These are phyloP conservation scores for Diglossa brunneiventris DNA, from an alignment of 2,113 vertebrate genomes.

Conservation along the genomic window DNA sequence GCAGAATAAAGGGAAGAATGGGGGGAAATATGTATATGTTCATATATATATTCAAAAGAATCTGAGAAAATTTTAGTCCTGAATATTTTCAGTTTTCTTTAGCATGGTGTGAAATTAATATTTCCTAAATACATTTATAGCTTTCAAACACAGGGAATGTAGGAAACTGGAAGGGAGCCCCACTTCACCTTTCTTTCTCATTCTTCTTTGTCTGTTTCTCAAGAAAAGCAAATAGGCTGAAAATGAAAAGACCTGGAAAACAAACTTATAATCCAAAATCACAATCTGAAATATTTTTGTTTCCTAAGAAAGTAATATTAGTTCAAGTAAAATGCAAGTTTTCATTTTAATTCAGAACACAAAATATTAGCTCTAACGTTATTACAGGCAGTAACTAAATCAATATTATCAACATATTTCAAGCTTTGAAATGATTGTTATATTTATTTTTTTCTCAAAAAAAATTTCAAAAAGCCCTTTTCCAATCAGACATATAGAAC, in stretches of 20 bases:
- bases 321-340: background rate
- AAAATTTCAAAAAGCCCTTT: background rate
- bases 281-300: background rate
- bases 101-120: background rate
- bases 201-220: background rate
- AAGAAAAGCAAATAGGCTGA: background rate
- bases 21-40: background rate
- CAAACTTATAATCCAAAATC: background rate
- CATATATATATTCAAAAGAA: background rate
- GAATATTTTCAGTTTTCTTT: background rate
- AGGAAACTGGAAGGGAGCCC: background rate
- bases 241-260: background rate
- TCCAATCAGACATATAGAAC: background rate
- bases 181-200: background rate
- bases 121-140: background rate
- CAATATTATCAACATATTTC: background rate
- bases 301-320: background rate
- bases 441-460: background rate
- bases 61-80: background rate
- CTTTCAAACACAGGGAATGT: background rate
- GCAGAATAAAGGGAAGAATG: background rate
- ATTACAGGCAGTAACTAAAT: background rate
- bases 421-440: background rate
- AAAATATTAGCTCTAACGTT: background rate
- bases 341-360: background rate